Evolutionary conservation across 2,113 vertebrate species (phyloP).

Genomic region (Protomyctophum bolini): DNA sequence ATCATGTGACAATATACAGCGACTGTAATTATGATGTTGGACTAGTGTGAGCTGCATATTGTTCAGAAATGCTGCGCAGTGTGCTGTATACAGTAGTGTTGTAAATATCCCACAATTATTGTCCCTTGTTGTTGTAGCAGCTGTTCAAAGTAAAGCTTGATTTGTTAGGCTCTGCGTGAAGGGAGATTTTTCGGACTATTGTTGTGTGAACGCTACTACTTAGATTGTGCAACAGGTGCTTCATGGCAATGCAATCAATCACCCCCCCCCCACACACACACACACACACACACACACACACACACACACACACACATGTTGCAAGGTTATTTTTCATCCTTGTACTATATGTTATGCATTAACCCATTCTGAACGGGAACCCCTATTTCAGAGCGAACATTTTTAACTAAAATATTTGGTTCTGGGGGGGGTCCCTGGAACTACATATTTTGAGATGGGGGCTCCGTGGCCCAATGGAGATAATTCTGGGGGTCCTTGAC

Average conservation of each 20-base stretch:
- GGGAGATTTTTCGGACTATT: neutral
- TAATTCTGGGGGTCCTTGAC: too few relatives aligned
- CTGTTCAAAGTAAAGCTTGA: constrained; percentile 31
- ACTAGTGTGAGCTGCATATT: constrained; percentile 28
- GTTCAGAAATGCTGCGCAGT: constrained; percentile 22
- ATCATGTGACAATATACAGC: neutral
- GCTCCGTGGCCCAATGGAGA: too few relatives aligned
- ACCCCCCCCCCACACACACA: constrained; percentile 35
- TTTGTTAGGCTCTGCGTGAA: constrained; percentile 26
- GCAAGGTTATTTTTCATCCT: constrained; percentile 27
- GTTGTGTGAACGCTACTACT: constrained; percentile 32
- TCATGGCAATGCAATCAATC: constrained; percentile 38
- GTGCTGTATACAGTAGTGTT: constrained; percentile 31
- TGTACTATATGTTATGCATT: constrained; percentile 28
- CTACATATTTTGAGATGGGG: too few relatives aligned
- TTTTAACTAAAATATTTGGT: too few relatives aligned
- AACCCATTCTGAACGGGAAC: too few relatives aligned
- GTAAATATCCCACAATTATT: constrained; percentile 37
- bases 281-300: constrained; percentile 30
- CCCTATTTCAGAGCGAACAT: too few relatives aligned
- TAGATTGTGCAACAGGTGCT: constrained; percentile 40
- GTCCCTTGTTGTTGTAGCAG: constrained; percentile 22
- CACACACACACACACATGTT: neutral
- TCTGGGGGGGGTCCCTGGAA: too few relatives aligned
- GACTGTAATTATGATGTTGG: constrained; percentile 2